Evolutionary conservation across 2,797 vertebrate species (phyloP), one percentile per base, ranked within the genome.

Genomic region (Urophycis tenuis): DNA sequence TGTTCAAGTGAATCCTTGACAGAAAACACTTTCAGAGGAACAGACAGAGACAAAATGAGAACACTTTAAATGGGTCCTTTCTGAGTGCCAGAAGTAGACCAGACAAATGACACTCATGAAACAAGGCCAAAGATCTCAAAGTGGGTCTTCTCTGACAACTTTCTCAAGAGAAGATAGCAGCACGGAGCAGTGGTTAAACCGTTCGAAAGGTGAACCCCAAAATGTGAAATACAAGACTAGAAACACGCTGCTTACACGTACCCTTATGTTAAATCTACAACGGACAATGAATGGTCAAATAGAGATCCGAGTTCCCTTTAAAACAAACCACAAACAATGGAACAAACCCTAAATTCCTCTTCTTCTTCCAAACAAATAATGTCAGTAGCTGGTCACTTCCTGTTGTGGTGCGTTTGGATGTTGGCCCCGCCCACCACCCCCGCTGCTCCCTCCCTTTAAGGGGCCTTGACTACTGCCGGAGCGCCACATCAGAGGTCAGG

Each of bases 401-500:
- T 31, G 31, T 39, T 75, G 25, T 15, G 35, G 31, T 34, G 73
- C 60, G 73, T 72, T 71, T 22, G 30, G 30, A 31, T 32, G 9
- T 29, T 22, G 5, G 5, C 22, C 60, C n/a, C 10, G 5, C 39
- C 39, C 39, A 5, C 39, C 39, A 2, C 39, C 60, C 53, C 1
- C 39, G 36, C 14, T 39, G 2, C 36, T 39, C 1, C 53, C 22
- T 9, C 22, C 49, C 49, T 60, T n/a, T 22, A 7, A 2, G 53
- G 67, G 25, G 7, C n/a, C 64, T 31, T 70, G 67, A 31, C 31
- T 36, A 64, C 41, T 45, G 25, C 17, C 70, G 33, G 69, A 35
- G 15, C 19, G 12, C 8, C 31, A 60, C 33, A 22, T 90, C 90
- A 97, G 87, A 98, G 96, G 87, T 98, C 96, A 0, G 96, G 96